These are phyloP conservation scores for Leucophenga maculata DNA, from an alignment of 2,888 invertebrate genomes.

Conservation along the genomic window DNA sequence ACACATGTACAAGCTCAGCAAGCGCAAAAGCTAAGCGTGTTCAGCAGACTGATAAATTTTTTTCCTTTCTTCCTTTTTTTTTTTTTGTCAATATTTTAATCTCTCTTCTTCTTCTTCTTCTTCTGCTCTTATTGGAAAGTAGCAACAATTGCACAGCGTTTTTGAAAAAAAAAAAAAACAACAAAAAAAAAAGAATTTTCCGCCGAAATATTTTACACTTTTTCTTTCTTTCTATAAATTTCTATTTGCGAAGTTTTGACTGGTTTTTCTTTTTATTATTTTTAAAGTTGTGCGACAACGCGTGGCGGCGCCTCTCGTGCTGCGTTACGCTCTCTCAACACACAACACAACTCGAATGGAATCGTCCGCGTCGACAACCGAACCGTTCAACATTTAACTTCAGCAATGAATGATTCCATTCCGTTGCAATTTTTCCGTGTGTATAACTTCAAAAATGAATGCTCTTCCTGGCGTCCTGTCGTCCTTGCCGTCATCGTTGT, in stretches of 20 bases:
- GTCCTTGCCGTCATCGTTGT: conserved; percentile 35
- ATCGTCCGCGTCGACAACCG: background rate
- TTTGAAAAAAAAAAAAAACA: background rate
- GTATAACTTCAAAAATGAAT: conserved; percentile 59
- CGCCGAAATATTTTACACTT: too few relatives aligned
- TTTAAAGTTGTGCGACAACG: background rate
- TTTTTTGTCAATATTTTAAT: too few relatives aligned
- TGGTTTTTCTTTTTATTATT: background rate
- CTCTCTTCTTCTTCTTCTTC: too few relatives aligned
- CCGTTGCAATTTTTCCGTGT: conserved; percentile 66
- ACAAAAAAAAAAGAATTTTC: background rate
- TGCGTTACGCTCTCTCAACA: background rate
- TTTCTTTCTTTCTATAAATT: too few relatives aligned
- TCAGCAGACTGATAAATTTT: too few relatives aligned
- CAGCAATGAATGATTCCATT: conserved; percentile 62
- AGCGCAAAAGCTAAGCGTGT: too few relatives aligned
- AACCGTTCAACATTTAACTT: conserved; percentile 31
- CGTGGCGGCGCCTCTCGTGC: background rate
- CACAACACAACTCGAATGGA: background rate
- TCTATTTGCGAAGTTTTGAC: background rate
- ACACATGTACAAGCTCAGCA: too few relatives aligned
- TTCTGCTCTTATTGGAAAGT: too few relatives aligned
- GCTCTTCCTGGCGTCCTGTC: conserved; percentile 20
- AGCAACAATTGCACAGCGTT: too few relatives aligned
- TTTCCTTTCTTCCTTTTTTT: too few relatives aligned